A percentile compares a stretch with the other conserved stretches of the same genome.
phyloP scores from a whole-genome alignment of 2,888 invertebrate genomes.

The Kryphioiulus occultus region DNA sequence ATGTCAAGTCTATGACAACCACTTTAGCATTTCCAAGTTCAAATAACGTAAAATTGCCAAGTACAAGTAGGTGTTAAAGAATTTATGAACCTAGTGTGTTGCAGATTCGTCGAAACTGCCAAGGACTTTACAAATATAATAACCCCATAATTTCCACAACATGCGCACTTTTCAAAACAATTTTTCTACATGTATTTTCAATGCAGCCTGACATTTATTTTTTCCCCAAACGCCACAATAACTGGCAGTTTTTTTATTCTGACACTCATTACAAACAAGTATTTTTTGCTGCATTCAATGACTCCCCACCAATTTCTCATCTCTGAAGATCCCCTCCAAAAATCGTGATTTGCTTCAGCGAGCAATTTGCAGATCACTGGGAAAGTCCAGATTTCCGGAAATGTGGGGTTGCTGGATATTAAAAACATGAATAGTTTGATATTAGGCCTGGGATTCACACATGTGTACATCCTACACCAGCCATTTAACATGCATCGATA shows the following conservation, averaged over 20 bases:
- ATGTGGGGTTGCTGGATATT: neutral
- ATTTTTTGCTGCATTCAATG: neutral
- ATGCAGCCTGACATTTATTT: neutral
- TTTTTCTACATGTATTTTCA: neutral
- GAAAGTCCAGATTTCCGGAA: constrained; percentile 2
- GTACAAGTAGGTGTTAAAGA: no score
- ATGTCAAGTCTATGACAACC: no score
- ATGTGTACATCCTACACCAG: constrained; percentile 6
- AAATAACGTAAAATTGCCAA: no score
- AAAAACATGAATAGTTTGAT: constrained; percentile 14
- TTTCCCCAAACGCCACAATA: neutral
- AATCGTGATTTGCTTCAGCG: neutral
- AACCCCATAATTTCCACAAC: no score
- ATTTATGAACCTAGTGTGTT: no score
- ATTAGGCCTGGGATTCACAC: constrained; percentile 9
- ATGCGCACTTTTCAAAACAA: no score
- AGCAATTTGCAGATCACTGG: constrained; percentile 15
- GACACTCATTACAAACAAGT: neutral
- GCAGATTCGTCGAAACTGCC: no score
- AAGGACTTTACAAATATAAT: no score
- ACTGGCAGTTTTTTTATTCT: neutral
- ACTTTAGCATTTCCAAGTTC: no score
- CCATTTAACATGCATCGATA: constrained; percentile 1
- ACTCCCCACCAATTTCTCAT: constrained; percentile 7
- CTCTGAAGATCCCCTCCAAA: neutral